phyloP scores from a whole-genome alignment of 2,888 invertebrate genomes.

The Tholera decimalis region DNA sequence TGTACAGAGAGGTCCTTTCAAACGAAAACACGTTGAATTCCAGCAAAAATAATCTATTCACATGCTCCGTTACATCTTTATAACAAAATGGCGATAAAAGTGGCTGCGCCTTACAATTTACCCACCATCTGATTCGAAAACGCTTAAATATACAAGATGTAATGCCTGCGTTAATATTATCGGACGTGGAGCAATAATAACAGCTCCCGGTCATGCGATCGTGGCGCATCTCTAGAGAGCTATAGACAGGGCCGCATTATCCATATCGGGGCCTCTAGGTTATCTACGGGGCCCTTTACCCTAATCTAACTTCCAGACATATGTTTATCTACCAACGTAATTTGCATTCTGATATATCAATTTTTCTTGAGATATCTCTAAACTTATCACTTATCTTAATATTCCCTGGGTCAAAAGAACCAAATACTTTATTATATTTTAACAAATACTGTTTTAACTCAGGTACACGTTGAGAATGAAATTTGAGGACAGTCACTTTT shows the following conservation, averaged over 20 bases:
- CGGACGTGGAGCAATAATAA: slow-evolving; percentile 56
- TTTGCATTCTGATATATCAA: too few species aligned
- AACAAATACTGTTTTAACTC: too few species aligned
- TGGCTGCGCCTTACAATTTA: slow-evolving; percentile 39
- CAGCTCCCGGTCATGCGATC: slow-evolving; percentile 63
- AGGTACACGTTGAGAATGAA: too few species aligned
- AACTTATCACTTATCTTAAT: too few species aligned
- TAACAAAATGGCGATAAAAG: slow-evolving; percentile 44
- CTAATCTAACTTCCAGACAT: too few species aligned
- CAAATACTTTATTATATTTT: too few species aligned
- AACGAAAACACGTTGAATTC: slow-evolving; percentile 10
- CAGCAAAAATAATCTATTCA: slow-evolving; percentile 25
- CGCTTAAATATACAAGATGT: slow-evolving; percentile 58
- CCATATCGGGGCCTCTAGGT: too few species aligned
- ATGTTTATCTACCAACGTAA: too few species aligned
- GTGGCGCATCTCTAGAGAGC: slow-evolving; percentile 35
- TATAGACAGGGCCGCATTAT: neutral
- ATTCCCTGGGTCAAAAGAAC: too few species aligned
- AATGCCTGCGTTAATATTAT: slow-evolving; percentile 59
- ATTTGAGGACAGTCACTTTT: too few species aligned
- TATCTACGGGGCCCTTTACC: too few species aligned
- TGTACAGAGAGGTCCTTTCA: neutral
- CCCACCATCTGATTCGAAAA: slow-evolving; percentile 41
- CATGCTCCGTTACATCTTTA: slow-evolving; percentile 27
- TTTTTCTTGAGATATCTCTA: too few species aligned